Evolutionary conservation across 1,140 invertebrate species (phyloP).

Genomic region (Drosophila lacteicornis): DNA sequence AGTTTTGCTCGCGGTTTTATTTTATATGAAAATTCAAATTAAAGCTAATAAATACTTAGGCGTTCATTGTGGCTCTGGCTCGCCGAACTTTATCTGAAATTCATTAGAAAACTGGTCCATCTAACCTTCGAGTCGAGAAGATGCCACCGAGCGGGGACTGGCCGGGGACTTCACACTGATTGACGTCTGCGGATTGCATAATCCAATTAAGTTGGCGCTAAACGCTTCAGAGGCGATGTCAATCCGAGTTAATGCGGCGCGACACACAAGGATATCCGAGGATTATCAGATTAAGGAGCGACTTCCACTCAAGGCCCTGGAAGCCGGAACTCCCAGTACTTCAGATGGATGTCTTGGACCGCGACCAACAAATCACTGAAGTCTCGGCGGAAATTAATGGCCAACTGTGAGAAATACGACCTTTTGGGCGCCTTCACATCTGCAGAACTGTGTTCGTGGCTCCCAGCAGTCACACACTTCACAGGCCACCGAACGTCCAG

Average conservation of each 20-base stretch:
- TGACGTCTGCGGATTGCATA: slow-evolving; percentile 59
- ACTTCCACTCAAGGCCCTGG: slow-evolving; percentile 7
- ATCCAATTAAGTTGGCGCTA: slow-evolving; percentile 57
- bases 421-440: slow-evolving; percentile 21
- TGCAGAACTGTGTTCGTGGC: slow-evolving; percentile 34
- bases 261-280: slow-evolving; percentile 23
- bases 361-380: slow-evolving; percentile 47
- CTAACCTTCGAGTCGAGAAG: slow-evolving; percentile 64
- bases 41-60: slow-evolving; percentile 82
- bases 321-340: slow-evolving; percentile 29
- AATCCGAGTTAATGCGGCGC: slow-evolving; percentile 5
- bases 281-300: slow-evolving; percentile 7
- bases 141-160: slow-evolving; percentile 20
- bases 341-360: slow-evolving; percentile 22
- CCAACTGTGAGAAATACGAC: slow-evolving; percentile 21
- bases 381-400: slow-evolving; percentile 40
- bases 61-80: slow-evolving; percentile 51
- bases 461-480: slow-evolving; percentile 32
- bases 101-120: slow-evolving; percentile 74
- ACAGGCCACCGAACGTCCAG: slow-evolving; percentile 31
- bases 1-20: slow-evolving; percentile 70
- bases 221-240: slow-evolving; percentile 36
- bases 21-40: slow-evolving; percentile 77
- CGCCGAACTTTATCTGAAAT: slow-evolving; percentile 68
- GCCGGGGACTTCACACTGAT: slow-evolving; percentile 32